Evolutionary conservation across 2,113 vertebrate genomes (phyloP).

Genomic region (Lasiurus borealis): DNA sequence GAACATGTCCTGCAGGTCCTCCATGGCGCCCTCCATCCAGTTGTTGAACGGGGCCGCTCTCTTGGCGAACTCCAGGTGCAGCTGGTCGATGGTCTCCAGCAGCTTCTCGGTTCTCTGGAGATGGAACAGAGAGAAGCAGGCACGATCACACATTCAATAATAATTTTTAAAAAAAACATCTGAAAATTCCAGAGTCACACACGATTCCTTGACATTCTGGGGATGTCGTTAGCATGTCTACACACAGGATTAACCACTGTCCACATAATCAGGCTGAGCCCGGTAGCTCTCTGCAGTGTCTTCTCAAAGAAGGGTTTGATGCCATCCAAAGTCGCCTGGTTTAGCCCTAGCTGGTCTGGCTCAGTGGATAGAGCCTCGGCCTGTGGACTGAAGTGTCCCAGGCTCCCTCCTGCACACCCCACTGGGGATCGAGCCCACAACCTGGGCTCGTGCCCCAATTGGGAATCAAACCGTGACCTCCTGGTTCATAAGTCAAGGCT

Average conservation of each 20-base stretch:
- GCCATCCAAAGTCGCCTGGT: background rate
- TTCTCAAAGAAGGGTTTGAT: background rate
- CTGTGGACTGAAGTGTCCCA: too few relatives aligned
- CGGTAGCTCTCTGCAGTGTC: background rate
- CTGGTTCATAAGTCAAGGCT: too few relatives aligned
- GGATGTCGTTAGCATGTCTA: background rate
- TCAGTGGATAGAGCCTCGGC: too few relatives aligned
- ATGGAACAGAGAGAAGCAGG: constrained; percentile 32
- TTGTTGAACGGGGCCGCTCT: constrained; percentile 92
- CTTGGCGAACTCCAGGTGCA: constrained; percentile 91
- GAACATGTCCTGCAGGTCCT: constrained; percentile 95
- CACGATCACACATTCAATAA: background rate
- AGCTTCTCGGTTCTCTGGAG: constrained; percentile 90
- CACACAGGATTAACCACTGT: background rate
- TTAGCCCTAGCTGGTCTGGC: too few relatives aligned
- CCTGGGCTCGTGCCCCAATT: too few relatives aligned
- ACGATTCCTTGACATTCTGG: background rate
- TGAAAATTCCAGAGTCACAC: background rate
- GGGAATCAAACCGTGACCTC: too few relatives aligned
- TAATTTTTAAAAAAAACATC: background rate
- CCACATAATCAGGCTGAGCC: background rate
- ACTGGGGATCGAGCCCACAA: too few relatives aligned
- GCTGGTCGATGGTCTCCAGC: constrained; percentile 91
- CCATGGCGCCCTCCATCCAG: constrained; percentile 94
- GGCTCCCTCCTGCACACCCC: too few relatives aligned